Evolutionary conservation across 2,888 invertebrate species (phyloP), one percentile per base, ranked within the genome.

Genomic region (Megamerina dolium): DNA sequence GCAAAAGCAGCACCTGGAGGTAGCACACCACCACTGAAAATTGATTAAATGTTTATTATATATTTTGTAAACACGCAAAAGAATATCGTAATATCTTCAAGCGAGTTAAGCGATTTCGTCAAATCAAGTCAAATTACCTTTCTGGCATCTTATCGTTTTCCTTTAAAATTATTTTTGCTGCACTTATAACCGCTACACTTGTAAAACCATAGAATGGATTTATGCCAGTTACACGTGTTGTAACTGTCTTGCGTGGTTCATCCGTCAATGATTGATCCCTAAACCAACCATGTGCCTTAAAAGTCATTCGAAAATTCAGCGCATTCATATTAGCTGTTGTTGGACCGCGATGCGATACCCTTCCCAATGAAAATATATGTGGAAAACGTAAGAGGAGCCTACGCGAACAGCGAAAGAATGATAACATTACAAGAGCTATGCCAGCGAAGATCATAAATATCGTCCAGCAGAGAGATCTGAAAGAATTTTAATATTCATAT

Each of bases 1-100:
- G 75, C 75, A 73, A 94, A 94, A 1, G 89, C 90, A 16, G 80
- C 80, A 1, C 83, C 91, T 0, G 94, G 87, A 2, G 92, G 77
- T 50, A 82, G 74, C 2, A 93, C 91, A 12, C 93, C 93, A 35
- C 89, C 89, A 12, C 54, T 54, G 35, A 18, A 42, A 43, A 19
- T 35, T n/a, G 4, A 32, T 3, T 16, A 16, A 16, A 5, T n/a
- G 10, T 16, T n/a, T 9, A 16, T 16, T 5, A 16, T 32, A 5
- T 32, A 4, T 32, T 32, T 16, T 32, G 10, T 32, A 31, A 31
- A 31, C 13, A 9, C 2, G 8, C 8, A 31, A 32, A 23, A 10
- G 14, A 34, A 34, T 9, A 34, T 13, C 12, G 3, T n/a, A 29
- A 29, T 1, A 29, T 13, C 12, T 13, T 13, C 3, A 1, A 12